phyloP scores from a whole-genome alignment of 2,888 invertebrate species.

The Adineta ricciae region DNA sequence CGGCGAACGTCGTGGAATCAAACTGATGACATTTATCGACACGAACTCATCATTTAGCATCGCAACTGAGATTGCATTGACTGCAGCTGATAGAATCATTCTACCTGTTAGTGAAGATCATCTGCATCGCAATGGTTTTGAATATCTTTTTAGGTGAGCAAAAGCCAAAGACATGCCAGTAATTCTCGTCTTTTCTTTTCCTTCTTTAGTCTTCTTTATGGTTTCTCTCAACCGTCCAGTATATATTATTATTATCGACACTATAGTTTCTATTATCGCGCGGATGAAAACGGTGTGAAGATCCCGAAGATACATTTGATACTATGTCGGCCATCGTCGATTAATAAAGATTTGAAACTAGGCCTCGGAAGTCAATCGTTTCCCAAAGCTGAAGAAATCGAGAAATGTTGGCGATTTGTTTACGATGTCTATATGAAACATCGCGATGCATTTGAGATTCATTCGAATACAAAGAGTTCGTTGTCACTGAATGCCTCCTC shows the following conservation, averaged over 20 bases:
- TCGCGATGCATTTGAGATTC: conserved; percentile 25
- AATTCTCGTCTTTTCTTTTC: too few species aligned
- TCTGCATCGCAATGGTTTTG: conserved; percentile 32
- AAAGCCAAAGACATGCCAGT: neutral
- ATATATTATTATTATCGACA: conserved; percentile 32
- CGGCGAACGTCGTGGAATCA: conserved; percentile 30
- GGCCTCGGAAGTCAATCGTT: too few species aligned
- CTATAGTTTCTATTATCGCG: conserved; percentile 27
- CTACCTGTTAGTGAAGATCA: conserved; percentile 31
- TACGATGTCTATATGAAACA: conserved; percentile 29
- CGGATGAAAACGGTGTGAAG: conserved; percentile 24
- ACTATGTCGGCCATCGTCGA: neutral
- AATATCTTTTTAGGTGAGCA: conserved; percentile 23
- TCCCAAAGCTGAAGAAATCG: neutral
- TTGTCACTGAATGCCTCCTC: neutral
- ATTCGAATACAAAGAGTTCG: neutral
- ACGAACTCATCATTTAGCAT: conserved; percentile 29
- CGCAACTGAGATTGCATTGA: conserved; percentile 30
- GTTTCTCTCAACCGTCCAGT: conserved; percentile 26
- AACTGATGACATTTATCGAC: conserved; percentile 30
- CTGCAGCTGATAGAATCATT: conserved; percentile 27
- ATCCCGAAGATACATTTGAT: conserved; percentile 31
- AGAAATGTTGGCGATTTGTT: conserved; percentile 27
- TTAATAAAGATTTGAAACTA: neutral
- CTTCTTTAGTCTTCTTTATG: conserved; percentile 20